Evolutionary conservation across 2,113 vertebrate genomes (phyloP).

Genomic region (Oncorhynchus masou): DNA sequence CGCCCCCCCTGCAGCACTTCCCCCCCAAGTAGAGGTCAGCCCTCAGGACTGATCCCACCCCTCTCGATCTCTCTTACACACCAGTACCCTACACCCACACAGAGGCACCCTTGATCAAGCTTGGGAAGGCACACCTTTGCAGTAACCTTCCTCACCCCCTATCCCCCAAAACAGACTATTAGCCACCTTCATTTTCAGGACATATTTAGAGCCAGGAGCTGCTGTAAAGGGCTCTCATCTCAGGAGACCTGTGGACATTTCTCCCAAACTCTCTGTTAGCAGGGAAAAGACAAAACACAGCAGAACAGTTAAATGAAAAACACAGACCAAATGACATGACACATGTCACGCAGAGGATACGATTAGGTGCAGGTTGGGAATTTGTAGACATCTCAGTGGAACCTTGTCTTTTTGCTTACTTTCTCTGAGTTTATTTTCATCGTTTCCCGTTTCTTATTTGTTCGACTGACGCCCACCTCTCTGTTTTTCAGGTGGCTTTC

Average conservation of each 20-base stretch:
- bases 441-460: background rate
- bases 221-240: slow-evolving; percentile 75
- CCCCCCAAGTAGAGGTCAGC: slow-evolving; percentile 5
- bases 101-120: background rate
- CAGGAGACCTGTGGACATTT: slow-evolving; percentile 15
- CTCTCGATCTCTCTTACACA: background rate
- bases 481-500: slow-evolving; percentile 80
- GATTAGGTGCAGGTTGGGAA: slow-evolving; percentile 6
- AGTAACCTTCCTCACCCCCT: background rate
- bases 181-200: slow-evolving; percentile 72
- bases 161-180: slow-evolving; percentile 8
- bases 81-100: background rate
- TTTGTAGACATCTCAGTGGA: slow-evolving; percentile 9
- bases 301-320: slow-evolving; percentile 5
- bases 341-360: slow-evolving; percentile 1
- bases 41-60: background rate
- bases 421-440: background rate
- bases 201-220: background rate
- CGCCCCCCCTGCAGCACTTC: background rate
- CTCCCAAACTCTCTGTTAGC: slow-evolving; percentile 6
- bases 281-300: slow-evolving; percentile 6
- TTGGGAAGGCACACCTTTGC: background rate
- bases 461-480: background rate
- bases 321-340: background rate
- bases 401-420: background rate